These are phyloP conservation scores for Urocitellus parryii DNA, from an alignment of 2,113 vertebrate genomes.

Conservation along the genomic window DNA sequence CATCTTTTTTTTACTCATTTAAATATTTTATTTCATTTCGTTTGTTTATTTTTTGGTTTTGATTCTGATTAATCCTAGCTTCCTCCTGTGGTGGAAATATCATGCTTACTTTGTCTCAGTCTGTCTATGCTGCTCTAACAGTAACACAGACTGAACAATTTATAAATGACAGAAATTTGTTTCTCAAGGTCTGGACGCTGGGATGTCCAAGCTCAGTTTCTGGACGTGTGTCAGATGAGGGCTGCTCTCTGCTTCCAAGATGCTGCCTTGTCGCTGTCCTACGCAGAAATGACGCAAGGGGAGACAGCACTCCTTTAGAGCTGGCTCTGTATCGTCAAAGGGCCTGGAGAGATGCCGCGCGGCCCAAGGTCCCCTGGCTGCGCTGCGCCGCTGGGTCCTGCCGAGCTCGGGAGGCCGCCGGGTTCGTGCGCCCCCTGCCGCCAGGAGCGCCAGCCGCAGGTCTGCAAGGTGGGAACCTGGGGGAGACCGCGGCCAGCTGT, in stretches of 20 bases:
- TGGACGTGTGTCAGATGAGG: too few species aligned
- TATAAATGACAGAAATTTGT: too few species aligned
- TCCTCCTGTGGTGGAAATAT: background rate
- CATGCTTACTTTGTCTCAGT: background rate
- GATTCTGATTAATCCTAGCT: background rate
- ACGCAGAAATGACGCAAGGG: background rate
- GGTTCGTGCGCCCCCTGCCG: background rate
- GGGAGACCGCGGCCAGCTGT: background rate
- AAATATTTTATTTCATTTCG: background rate
- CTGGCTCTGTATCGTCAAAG: background rate
- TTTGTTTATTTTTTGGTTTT: background rate
- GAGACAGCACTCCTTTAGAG: background rate
- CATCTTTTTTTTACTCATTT: constrained; percentile 2
- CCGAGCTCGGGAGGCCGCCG: background rate
- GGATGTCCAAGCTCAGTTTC: too few species aligned
- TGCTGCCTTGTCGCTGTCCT: too few species aligned
- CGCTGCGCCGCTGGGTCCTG: background rate
- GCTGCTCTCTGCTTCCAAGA: background rate
- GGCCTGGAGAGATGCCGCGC: too few species aligned
- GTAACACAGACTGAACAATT: too few species aligned
- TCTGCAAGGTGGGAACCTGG: background rate
- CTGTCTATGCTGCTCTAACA: too few species aligned
- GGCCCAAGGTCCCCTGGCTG: background rate
- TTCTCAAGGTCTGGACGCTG: too few species aligned
- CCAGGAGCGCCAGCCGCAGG: background rate